A percentile compares a stretch with the other conserved stretches of the same genome.
phyloP scores from a whole-genome alignment of 2,888 invertebrate species.

The Caenorhabditis sp. region DNA sequence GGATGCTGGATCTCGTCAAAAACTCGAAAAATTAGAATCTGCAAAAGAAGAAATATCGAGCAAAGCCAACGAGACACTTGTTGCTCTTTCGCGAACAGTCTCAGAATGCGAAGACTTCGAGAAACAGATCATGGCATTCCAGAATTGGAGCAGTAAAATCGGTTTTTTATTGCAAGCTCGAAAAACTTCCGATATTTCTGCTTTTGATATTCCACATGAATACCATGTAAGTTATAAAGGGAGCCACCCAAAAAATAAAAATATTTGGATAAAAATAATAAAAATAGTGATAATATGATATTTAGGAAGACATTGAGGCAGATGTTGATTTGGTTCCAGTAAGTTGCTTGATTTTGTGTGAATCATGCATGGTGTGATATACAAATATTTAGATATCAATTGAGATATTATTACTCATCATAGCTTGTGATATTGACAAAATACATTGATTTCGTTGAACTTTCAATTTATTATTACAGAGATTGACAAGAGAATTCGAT shows the following conservation, averaged over 20 bases:
- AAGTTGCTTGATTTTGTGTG: conserved; percentile 5
- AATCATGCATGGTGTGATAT: neutral
- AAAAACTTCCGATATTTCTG: conserved; percentile 81
- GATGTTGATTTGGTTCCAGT: conserved; percentile 38
- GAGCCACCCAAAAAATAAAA: too few species aligned
- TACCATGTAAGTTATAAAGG: conserved; percentile 73
- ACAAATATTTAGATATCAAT: too few species aligned
- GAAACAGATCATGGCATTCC: conserved; percentile 41
- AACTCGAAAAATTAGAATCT: conserved; percentile 17
- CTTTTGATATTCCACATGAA: conserved; percentile 83
- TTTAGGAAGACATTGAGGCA: conserved; percentile 33
- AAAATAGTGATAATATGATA: too few species aligned
- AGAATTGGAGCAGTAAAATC: conserved; percentile 79
- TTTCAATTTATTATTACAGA: too few species aligned
- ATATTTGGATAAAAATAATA: too few species aligned
- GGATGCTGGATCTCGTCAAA: conserved; percentile 27
- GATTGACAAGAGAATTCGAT: conserved; percentile 55
- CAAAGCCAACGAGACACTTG: conserved; percentile 30
- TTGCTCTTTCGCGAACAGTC: conserved; percentile 35
- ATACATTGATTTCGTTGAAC: too few species aligned
- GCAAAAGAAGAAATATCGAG: conserved; percentile 20
- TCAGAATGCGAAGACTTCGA: conserved; percentile 63
- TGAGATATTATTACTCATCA: too few species aligned
- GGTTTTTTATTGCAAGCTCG: conserved; percentile 79
- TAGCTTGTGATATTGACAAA: neutral